A percentile compares a stretch with the other conserved stretches of the same genome.
phyloP scores from a whole-genome alignment of 1,140 invertebrate genomes.

The Antheraea pernyi region DNA sequence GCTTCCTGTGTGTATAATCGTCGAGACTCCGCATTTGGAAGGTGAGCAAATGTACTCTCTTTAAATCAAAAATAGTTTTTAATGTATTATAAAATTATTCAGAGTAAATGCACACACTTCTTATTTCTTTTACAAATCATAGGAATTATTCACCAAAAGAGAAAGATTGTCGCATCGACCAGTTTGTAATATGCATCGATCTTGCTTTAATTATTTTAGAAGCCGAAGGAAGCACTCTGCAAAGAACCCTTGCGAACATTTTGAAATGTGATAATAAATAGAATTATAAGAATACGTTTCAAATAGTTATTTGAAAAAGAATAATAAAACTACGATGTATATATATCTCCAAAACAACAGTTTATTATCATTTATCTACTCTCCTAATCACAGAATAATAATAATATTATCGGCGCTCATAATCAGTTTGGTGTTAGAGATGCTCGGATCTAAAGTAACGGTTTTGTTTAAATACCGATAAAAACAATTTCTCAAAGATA shows the following conservation, averaged over 20 bases:
- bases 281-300: no score
- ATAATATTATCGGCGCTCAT: no score
- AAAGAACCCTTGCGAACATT: background rate
- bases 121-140: background rate
- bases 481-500: no score
- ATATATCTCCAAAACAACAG: no score
- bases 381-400: no score
- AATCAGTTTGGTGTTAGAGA: no score
- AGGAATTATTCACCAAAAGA: slow-evolving; percentile 1
- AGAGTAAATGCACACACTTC: background rate
- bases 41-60: background rate
- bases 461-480: no score
- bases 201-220: background rate
- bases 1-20: slow-evolving; percentile 40
- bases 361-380: no score
- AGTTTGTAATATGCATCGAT: background rate
- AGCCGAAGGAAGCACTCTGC: background rate
- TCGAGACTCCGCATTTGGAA: slow-evolving; percentile 8
- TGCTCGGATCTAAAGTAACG: no score
- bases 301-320: no score
- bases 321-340: no score
- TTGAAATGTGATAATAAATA: background rate
- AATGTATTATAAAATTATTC: background rate
- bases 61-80: background rate
- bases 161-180: background rate